Evolutionary conservation across 2,888 invertebrate genomes (phyloP), one percentile per base, ranked within the genome.

Genomic region (Epinotia bilunana): DNA sequence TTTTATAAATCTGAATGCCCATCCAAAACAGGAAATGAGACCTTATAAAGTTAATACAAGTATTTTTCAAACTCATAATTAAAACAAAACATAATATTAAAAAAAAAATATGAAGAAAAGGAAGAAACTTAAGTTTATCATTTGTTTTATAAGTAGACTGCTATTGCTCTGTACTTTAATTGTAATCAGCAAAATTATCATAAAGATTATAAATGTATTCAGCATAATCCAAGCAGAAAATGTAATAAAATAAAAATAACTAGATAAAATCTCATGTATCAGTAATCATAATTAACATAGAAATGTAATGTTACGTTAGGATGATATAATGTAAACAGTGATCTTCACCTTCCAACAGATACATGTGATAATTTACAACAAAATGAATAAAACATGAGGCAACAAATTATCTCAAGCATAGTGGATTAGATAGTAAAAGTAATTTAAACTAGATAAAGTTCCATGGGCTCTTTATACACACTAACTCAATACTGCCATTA

Each of bases 361-460:
- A 67, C 33, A 67, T 55, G 62, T 62, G 76, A 72, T 63, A 77
- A 77, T 76, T 78, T 71, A 78, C 74, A 78, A 58, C 73, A 62
- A 67, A 23, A 80, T 81, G 77, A 78, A 82, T 83, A 77, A 82
- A 80, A 81, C 79, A 80, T 79, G 78, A 68, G 68, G 65, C 73
- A 77, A 77, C 74, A 77, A 80, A 77, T 79, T 74, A 80, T 81
- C 84, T 82, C 84, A 86, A 80, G 83, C 83, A 78, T 76, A 80
- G 74, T 85, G 83, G 82, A 78, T 79, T 78, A 81, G 85, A 88
- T 85, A 87, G 84, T 79, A 82, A 86, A 80, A 83, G 78, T 83
- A 80, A 78, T 76, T 12, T 61, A 20, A 75, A 67, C 72, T 62
- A 46, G 61, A 46, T 33, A 46, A 55, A 80, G 78, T 78, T 77